A percentile compares a stretch with the other conserved stretches of the same genome.
Evolutionary conservation across 2,888 invertebrate species (phyloP).

Genomic region (Miltochrista miniata): DNA sequence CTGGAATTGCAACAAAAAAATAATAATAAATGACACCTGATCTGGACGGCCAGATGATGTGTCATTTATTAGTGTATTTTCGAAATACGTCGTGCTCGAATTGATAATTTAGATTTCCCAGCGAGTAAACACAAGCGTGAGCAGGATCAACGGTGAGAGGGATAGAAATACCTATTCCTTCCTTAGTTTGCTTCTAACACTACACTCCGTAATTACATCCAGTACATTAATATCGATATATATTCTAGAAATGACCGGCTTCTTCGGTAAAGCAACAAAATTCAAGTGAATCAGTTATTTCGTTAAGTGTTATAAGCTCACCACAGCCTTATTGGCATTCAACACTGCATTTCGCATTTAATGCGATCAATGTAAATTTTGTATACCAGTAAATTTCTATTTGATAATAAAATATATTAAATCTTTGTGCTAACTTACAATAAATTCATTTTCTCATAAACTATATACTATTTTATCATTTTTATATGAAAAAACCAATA

Average conservation of each 20-base stretch:
- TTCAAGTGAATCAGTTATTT: conserved; percentile 17
- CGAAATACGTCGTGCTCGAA: too few species aligned
- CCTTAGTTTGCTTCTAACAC: too few species aligned
- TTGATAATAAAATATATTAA: conserved; percentile 84
- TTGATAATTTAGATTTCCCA: too few species aligned
- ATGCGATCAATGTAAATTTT: conserved; percentile 77
- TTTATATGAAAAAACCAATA: conserved; percentile 67
- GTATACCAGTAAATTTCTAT: conserved; percentile 81
- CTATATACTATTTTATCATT: conserved; percentile 71
- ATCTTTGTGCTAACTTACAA: conserved; percentile 84
- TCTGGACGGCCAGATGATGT: too few species aligned
- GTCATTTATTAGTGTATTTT: too few species aligned
- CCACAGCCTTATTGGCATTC: conserved; percentile 61
- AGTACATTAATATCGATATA: background rate
- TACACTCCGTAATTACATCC: too few species aligned
- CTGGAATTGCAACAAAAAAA: too few species aligned
- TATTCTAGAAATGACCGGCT: conserved; percentile 27
- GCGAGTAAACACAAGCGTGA: too few species aligned
- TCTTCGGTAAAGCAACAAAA: conserved; percentile 18
- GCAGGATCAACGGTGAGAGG: too few species aligned
- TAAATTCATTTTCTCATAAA: conserved; percentile 80
- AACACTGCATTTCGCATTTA: conserved; percentile 67
- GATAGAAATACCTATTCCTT: too few species aligned
- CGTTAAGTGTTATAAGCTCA: conserved; percentile 58
- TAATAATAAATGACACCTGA: too few species aligned